Evolutionary conservation across 2,888 invertebrate species (phyloP).

Genomic region (Gandaritis pyraliata): DNA sequence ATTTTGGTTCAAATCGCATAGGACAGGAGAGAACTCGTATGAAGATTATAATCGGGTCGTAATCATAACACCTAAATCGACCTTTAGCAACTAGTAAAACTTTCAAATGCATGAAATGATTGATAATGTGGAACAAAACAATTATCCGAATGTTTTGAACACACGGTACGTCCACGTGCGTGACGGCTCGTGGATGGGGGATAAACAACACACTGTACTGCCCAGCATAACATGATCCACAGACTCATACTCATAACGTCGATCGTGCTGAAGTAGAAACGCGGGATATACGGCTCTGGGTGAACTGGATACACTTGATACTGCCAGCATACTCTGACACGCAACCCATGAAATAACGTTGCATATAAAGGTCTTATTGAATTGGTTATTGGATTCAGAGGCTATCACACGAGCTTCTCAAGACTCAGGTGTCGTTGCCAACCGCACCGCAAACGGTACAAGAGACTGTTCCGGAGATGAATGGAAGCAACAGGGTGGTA

Average conservation of each 20-base stretch:
- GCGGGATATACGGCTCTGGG: conserved; percentile 7
- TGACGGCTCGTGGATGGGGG: conserved; percentile 23
- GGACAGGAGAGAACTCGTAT: background rate
- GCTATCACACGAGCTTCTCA: conserved; percentile 41
- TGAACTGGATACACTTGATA: conserved; percentile 24
- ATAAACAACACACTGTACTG: conserved; percentile 9
- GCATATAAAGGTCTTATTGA: conserved; percentile 4
- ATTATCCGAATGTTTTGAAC: conserved; percentile 31
- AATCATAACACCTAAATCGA: conserved; percentile 6
- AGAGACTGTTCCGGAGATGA: conserved; percentile 18
- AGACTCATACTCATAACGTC: background rate
- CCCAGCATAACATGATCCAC: conserved; percentile 20
- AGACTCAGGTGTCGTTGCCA: conserved; percentile 42
- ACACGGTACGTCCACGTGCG: conserved; percentile 33
- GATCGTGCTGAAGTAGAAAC: background rate
- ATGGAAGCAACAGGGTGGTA: conserved; percentile 18
- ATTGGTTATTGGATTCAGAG: conserved; percentile 18
- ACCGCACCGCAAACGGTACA: conserved; percentile 14
- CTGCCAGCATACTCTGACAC: conserved; percentile 23
- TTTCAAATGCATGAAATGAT: conserved; percentile 28
- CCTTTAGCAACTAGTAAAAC: conserved; percentile 20
- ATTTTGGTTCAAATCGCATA: background rate
- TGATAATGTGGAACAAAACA: conserved; percentile 35
- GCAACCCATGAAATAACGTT: background rate
- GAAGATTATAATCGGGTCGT: background rate